phyloP scores from a whole-genome alignment of 2,888 invertebrate genomes.

The Dysmachus trigonus region DNA sequence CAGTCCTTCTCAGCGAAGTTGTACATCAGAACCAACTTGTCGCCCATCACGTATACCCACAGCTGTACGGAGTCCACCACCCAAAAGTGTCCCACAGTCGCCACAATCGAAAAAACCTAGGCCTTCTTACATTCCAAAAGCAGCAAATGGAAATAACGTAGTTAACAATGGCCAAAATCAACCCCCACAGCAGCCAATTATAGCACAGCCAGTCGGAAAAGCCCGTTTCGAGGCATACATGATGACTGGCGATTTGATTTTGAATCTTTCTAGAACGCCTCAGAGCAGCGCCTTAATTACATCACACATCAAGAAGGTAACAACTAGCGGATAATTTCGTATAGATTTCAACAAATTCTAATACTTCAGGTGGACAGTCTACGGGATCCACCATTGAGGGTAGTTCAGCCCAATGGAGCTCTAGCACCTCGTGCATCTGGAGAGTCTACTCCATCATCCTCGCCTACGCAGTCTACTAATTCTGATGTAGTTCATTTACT shows the following conservation, averaged over 20 bases:
- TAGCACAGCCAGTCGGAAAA: slow-evolving; percentile 61
- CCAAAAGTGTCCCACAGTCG: slow-evolving; percentile 60
- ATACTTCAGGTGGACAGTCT: slow-evolving; percentile 61
- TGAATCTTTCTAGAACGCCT: slow-evolving; percentile 87
- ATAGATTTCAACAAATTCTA: background rate
- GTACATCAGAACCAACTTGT: slow-evolving; percentile 60
- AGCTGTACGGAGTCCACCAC: slow-evolving; percentile 60
- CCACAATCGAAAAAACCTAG: slow-evolving; percentile 62
- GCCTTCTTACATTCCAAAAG: slow-evolving; percentile 63
- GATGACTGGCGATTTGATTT: slow-evolving; percentile 97
- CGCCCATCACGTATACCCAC: slow-evolving; percentile 70
- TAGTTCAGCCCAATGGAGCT: slow-evolving; percentile 60
- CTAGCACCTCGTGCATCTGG: slow-evolving; percentile 64
- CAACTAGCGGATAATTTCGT: background rate
- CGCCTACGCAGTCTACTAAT: slow-evolving; percentile 60
- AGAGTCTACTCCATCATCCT: slow-evolving; percentile 64
- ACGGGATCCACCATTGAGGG: slow-evolving; percentile 62
- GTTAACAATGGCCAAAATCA: slow-evolving; percentile 47
- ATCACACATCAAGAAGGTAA: slow-evolving; percentile 64
- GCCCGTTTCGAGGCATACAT: slow-evolving; percentile 89
- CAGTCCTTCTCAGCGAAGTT: slow-evolving; percentile 53
- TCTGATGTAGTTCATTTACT: slow-evolving; percentile 59
- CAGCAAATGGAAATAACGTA: slow-evolving; percentile 54
- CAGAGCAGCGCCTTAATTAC: slow-evolving; percentile 72
- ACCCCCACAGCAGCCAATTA: slow-evolving; percentile 55